Conservation (phyloP, 1,140 invertebrate genomes). For the Heliconius hermathena region DNA sequence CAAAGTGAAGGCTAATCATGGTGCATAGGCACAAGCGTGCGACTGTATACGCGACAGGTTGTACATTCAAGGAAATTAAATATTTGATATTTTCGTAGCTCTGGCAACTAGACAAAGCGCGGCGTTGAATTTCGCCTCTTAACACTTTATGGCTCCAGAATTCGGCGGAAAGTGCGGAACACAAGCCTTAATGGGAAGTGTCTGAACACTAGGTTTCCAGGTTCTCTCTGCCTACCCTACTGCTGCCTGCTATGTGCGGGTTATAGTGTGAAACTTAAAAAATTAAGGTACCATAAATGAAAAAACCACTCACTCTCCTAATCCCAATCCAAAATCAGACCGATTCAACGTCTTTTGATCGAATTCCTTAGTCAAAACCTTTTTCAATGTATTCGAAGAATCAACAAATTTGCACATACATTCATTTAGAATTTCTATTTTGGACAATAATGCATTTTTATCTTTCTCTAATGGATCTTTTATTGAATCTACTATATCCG, state of each 20-base stretch:
- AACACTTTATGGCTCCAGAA: background rate
- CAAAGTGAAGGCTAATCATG: too few species aligned
- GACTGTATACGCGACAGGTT: background rate
- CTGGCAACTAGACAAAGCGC: background rate
- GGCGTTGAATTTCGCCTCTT: background rate
- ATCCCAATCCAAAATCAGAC: conserved; percentile 54
- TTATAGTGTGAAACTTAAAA: too few species aligned
- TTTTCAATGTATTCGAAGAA: conserved; percentile 68
- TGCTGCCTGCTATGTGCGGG: too few species aligned
- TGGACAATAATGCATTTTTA: conserved; percentile 53
- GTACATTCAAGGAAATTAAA: background rate
- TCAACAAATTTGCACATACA: conserved; percentile 72
- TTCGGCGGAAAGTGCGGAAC: background rate
- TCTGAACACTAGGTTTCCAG: background rate
- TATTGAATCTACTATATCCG: conserved; percentile 47
- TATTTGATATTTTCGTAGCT: background rate
- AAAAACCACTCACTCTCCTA: conserved; percentile 61
- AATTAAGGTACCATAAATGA: background rate
- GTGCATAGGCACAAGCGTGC: too few species aligned
- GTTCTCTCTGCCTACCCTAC: too few species aligned
- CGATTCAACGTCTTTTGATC: conserved; percentile 54
- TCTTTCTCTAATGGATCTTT: conserved; percentile 38
- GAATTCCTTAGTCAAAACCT: conserved; percentile 60
- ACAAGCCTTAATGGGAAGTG: background rate
- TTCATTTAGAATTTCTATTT: conserved; percentile 67